Evolutionary conservation across 2,888 invertebrate genomes (phyloP), one percentile per base, ranked within the genome.

Genomic region (Rutpela maculata): DNA sequence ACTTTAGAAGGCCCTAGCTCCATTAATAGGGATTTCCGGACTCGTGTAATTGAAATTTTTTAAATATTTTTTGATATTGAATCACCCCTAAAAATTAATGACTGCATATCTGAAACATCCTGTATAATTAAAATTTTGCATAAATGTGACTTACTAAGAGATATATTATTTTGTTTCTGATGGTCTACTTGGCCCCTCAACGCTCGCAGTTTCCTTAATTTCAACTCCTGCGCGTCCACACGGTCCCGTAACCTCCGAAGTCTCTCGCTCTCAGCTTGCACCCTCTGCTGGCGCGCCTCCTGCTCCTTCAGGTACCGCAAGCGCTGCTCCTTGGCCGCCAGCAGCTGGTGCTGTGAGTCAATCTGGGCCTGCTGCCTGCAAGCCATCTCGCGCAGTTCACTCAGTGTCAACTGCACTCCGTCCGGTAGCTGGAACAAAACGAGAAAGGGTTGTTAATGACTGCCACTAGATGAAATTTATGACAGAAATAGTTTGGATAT

Each of bases 311-410:
- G 94, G 92, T 97, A 98, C 89, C 98, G 94, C 90, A 98, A 92
- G 87, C 97, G 93, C 91, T 97, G 97, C 92, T 97, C 97, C 91
- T 97, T 96, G 87, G 97, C 97, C 87, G 96, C 95, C 89, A 98
- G 93, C 91, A 97, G 93, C 92, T 95, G 93, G 90, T 97, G 96
- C 93, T 98, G 98, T 89, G 96, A 95, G 92, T 98, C 98, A 90
- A 98, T 98, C 93, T 98, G 98, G 91, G 97, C 96, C 92, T 98
- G 98, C 93, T 99, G 99, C 89, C 98, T 94, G 90, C 97, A 94
- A 90, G 98, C 98, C 97, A 98, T 98, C 91, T 97, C 97, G 93
- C 98, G 97, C 92, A 98, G 95, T 93, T 98, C 98, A 91, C 95
- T 95, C 93, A 98, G 93, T 90, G 96, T 96, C 93, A 96, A 93